Conservation (phyloP, 2,888 invertebrate genomes). For the Furcula furcula region DNA sequence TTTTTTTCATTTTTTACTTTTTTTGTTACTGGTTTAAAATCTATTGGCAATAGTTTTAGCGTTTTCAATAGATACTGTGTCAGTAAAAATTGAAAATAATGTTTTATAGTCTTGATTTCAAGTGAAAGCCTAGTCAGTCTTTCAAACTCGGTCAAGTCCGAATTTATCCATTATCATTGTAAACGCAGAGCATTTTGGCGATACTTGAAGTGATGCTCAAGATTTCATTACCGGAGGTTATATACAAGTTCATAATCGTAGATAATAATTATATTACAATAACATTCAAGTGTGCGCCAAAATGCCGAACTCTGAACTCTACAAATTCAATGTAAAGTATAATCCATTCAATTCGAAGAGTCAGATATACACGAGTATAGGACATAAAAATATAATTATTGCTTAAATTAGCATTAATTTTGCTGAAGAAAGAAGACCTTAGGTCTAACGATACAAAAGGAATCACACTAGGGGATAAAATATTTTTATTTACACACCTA, state of each 20-base stretch:
- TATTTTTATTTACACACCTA: slow-evolving; percentile 75
- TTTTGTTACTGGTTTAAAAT: slow-evolving; percentile 11
- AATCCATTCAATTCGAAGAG: slow-evolving; percentile 40
- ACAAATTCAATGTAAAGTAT: slow-evolving; percentile 34
- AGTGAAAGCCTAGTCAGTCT: slow-evolving; percentile 26
- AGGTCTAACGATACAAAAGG: slow-evolving; percentile 70
- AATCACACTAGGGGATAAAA: slow-evolving; percentile 73
- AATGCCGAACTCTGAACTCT: slow-evolving; percentile 30
- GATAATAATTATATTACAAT: slow-evolving; percentile 19
- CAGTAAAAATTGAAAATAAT: slow-evolving; percentile 5
- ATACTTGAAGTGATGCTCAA: slow-evolving; percentile 16
- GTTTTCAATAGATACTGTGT: background rate
- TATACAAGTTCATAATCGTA: slow-evolving; percentile 13
- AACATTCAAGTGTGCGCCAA: slow-evolving; percentile 21
- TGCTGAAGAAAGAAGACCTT: slow-evolving; percentile 68
- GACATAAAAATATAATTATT: slow-evolving; percentile 66
- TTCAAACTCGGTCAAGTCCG: slow-evolving; percentile 22
- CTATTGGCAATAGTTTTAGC: slow-evolving; percentile 1
- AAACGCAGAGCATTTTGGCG: slow-evolving; percentile 17
- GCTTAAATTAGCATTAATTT: slow-evolving; percentile 45
- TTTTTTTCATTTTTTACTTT: slow-evolving; percentile 12
- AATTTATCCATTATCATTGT: slow-evolving; percentile 12
- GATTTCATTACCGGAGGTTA: slow-evolving; percentile 6
- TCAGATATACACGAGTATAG: slow-evolving; percentile 37
- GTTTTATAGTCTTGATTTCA: slow-evolving; percentile 10